phyloP scores from a whole-genome alignment of 2,888 invertebrate species.

The Cryptus viduatorius region DNA sequence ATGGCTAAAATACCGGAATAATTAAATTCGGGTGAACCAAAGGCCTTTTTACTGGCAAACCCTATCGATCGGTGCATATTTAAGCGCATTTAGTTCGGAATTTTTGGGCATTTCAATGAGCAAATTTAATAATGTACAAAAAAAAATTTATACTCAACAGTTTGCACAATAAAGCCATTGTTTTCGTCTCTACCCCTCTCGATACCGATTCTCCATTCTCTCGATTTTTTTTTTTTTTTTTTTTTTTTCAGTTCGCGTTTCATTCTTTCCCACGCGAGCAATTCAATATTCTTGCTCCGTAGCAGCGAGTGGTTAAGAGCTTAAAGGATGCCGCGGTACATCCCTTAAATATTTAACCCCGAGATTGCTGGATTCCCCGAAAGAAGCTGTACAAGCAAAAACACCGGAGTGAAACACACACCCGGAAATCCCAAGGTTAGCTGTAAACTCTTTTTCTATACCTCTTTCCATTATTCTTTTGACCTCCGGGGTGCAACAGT shows the following conservation, averaged over 20 bases:
- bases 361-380: conserved; percentile 44
- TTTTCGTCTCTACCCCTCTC: background rate
- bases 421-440: conserved; percentile 38
- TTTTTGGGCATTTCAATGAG: no score
- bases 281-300: conserved; percentile 32
- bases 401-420: conserved; percentile 26
- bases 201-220: background rate
- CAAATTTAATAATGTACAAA: no score
- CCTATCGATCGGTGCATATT: no score
- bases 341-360: conserved; percentile 49
- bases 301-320: background rate
- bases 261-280: conserved; percentile 7
- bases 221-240: background rate
- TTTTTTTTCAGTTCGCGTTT: conserved; percentile 1
- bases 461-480: conserved; percentile 20
- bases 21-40: no score
- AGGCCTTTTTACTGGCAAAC: no score
- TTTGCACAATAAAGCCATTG: no score
- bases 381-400: conserved; percentile 32
- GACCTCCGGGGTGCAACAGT: conserved; percentile 14
- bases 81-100: no score
- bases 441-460: conserved; percentile 7
- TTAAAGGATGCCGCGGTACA: conserved; percentile 26
- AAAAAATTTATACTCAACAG: no score
- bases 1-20: no score